Base-by-base conservation (phyloP, 1,140 invertebrate species). In the Bombus impatiens region DNA sequence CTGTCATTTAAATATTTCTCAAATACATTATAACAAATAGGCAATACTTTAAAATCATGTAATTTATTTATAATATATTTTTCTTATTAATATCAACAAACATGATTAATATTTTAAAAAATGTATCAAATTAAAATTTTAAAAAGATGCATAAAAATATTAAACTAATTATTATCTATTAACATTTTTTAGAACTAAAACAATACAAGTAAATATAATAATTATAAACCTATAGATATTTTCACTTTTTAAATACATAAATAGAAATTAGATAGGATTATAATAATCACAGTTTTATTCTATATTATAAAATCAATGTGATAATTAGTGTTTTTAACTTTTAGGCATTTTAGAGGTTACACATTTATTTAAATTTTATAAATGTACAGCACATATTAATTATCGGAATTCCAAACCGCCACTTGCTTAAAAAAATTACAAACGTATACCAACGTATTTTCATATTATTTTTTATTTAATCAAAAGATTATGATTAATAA, bases 361-460 rank as follows among this genome's bases (percentile, higher is more conserved):
- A 32, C 62, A 67, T 42, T 85, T 80, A 80, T 32, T 22, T 40
- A 70, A 28, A 57, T 79, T 80, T 85, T 47, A 53, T 71, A 80
- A 85, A 84, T 71, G 4, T 62, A 62, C 28, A 78, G 71, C n/a
- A 78, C 18, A 15, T 40, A n/a, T 71, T n/a, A 59, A 85, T 40
- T 42, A 37, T 53, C 18, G 37, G 1, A 72, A 62, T 80, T 72
- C 28, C 37, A 47, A 80, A 53, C 18, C 32, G 18, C 37, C 28
- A 76, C 4, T 70, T 44, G 32, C 10, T 78, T 78, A 10, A 67
- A 42, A 59, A 70, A 18, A 35, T 42, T 32, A 78, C 5, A 37
- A 83, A 72, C 32, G 68, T 12, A 53, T 47, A 12, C 40, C 5
- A 35, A 37, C 72, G 22, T 40, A 40, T 15, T 59, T 59, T 35